Conservation (phyloP, 2,113 vertebrate species). For the Bettongia penicillata region DNA sequence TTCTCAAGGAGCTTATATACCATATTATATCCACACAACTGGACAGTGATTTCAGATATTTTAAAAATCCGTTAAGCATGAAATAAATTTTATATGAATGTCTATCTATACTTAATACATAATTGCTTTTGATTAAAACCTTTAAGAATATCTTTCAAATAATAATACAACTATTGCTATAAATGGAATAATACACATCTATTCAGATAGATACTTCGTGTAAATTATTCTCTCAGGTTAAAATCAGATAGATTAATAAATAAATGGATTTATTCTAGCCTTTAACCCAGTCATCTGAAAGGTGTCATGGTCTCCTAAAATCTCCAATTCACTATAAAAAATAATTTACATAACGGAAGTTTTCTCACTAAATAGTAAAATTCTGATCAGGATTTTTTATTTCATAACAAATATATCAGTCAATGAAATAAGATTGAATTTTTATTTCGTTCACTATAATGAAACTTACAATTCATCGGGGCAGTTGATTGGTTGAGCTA, state of each 20-base stretch:
- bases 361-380: conserved; percentile 27
- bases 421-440: neutral
- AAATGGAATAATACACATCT: neutral
- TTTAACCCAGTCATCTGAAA: conserved; percentile 3
- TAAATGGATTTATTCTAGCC: neutral
- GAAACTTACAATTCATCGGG: conserved; percentile 96
- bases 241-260: conserved; percentile 1
- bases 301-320: neutral
- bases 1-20: neutral
- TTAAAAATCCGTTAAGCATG: neutral
- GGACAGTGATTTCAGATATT: neutral
- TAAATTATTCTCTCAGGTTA: conserved; percentile 8
- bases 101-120: neutral
- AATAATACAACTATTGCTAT: neutral
- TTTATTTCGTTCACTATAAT: neutral
- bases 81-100: neutral
- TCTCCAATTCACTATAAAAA: neutral
- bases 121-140: neutral
- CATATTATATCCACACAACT: neutral
- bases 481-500: conserved; percentile 99
- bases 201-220: neutral
- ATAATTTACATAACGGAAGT: conserved; percentile 12
- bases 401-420: neutral
- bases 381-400: neutral
- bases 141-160: neutral